These are phyloP conservation scores for Petrophora chlorosata DNA, from an alignment of 2,888 invertebrate species.

Conservation along the genomic window DNA sequence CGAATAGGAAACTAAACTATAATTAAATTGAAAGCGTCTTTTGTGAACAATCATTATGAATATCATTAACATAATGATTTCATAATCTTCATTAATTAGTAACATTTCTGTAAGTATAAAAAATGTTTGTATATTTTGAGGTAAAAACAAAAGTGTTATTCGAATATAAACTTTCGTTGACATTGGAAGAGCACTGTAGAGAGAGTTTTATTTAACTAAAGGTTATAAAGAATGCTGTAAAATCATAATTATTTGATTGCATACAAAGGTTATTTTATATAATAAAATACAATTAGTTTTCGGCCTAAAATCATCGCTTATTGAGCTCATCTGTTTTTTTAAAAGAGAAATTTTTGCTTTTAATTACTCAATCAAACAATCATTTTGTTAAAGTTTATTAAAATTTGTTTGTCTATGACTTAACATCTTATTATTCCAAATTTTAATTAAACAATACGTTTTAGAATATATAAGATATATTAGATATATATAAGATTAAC, in stretches of 20 bases:
- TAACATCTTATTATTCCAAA: no score
- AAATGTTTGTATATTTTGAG: conserved; percentile 7
- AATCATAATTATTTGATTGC: conserved; percentile 30
- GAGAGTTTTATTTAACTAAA: conserved; percentile 28
- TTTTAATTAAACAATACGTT: no score
- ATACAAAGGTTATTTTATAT: conserved; percentile 27
- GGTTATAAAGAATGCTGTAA: conserved; percentile 26
- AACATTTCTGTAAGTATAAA: conserved; percentile 10
- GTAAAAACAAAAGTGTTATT: conserved; percentile 8
- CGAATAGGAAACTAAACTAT: not conserved
- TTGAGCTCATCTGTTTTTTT: conserved; percentile 12
- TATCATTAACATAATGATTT: not conserved
- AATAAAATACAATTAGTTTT: conserved; percentile 25
- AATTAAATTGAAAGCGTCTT: conserved; percentile 13
- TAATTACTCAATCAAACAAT: conserved; percentile 1
- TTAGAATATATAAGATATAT: no score
- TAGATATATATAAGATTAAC: no score
- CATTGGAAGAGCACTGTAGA: conserved; percentile 21
- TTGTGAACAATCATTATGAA: conserved; percentile 4
- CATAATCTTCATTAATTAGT: conserved; percentile 10
- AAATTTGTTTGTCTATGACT: not conserved
- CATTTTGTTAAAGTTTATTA: not conserved
- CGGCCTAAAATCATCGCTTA: conserved; percentile 2
- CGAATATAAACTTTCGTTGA: conserved; percentile 27
- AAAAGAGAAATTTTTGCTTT: conserved; percentile 5